These are phyloP conservation scores for Synergus laeviventris DNA, from an alignment of 2,888 invertebrate genomes.

Conservation along the genomic window DNA sequence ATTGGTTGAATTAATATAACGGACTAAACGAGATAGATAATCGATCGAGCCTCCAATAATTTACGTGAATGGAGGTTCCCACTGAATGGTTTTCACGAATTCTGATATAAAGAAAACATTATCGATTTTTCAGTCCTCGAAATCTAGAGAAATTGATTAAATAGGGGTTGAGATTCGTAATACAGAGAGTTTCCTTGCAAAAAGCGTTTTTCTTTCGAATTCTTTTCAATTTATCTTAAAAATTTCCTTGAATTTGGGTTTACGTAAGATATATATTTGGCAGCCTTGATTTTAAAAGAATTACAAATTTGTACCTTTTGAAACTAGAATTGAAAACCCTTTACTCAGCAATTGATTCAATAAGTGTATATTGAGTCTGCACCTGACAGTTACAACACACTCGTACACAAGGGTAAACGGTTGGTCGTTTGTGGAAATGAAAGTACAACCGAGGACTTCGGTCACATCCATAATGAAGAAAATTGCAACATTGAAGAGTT, in stretches of 20 bases:
- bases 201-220: not conserved
- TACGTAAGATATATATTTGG: too few species aligned
- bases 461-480: constrained; percentile 4
- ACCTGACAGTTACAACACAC: not conserved
- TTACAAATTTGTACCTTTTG: not conserved
- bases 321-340: not conserved
- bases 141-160: not conserved
- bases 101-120: not conserved
- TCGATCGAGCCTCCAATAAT: not conserved
- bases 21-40: not conserved
- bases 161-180: not conserved
- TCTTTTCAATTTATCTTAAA: too few species aligned
- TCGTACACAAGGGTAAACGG: not conserved
- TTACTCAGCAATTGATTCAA: not conserved
- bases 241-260: too few species aligned
- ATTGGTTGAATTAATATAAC: not conserved
- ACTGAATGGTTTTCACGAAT: not conserved
- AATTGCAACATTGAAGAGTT: not conserved
- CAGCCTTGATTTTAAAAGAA: not conserved
- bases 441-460: not conserved
- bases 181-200: not conserved
- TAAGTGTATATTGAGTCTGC: not conserved
- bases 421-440: not conserved
- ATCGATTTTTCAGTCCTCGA: not conserved
- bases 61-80: not conserved